Evolutionary conservation across 2,888 invertebrate genomes (phyloP).

Genomic region (Altica lythri): DNA sequence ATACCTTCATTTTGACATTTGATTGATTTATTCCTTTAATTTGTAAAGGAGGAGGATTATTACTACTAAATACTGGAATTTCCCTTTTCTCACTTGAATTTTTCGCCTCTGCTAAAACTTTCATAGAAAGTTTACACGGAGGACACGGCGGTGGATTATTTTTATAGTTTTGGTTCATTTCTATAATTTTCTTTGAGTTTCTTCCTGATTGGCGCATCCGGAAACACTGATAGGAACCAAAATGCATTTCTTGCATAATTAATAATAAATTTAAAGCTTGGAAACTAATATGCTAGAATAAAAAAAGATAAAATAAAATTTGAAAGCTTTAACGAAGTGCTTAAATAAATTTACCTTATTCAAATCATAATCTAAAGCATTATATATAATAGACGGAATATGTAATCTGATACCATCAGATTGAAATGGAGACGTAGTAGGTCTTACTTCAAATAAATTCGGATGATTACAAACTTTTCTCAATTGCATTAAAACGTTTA

Average conservation of each 20-base stretch:
- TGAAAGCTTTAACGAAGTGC: constrained; percentile 20
- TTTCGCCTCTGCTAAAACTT: constrained; percentile 41
- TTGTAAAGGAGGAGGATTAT: constrained; percentile 28
- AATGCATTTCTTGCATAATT: constrained; percentile 68
- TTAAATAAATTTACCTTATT: constrained; percentile 63
- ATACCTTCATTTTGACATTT: constrained; percentile 49
- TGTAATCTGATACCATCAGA: constrained; percentile 75
- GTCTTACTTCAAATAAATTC: constrained; percentile 95
- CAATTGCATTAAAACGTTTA: constrained; percentile 96
- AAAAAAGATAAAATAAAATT: neutral
- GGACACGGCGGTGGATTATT: constrained; percentile 68
- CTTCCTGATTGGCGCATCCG: constrained; percentile 77
- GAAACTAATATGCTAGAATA: constrained; percentile 66
- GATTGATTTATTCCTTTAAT: constrained; percentile 28
- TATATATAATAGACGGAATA: constrained; percentile 74
- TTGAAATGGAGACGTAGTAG: constrained; percentile 92
- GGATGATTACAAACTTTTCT: constrained; percentile 98
- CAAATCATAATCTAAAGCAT: constrained; percentile 73
- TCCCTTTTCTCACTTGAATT: constrained; percentile 33
- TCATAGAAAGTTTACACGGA: constrained; percentile 55
- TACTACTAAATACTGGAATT: constrained; percentile 9
- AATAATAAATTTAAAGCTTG: constrained; percentile 67
- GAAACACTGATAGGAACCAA: constrained; percentile 85
- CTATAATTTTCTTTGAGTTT: constrained; percentile 72
- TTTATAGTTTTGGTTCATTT: constrained; percentile 61